Evolutionary conservation across 1,140 invertebrate genomes (phyloP), one percentile per base, ranked within the genome.

Genomic region (Zaprionus ornatus): DNA sequence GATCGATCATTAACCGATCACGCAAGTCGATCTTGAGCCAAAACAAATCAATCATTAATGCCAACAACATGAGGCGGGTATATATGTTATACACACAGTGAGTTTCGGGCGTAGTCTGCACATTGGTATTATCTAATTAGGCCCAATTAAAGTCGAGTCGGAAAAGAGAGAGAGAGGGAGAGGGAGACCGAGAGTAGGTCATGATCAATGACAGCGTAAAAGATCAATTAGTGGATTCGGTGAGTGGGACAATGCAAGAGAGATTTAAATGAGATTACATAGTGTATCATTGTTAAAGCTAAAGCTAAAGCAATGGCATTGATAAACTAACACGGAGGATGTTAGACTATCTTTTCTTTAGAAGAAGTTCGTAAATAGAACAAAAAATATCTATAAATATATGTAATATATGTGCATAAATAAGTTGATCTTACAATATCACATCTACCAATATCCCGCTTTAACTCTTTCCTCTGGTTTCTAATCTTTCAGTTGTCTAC

Each of bases 401-500:
- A n/a, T n/a, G n/a, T n/a, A n/a, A n/a, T n/a, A n/a, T n/a, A n/a
- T n/a, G n/a, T n/a, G n/a, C n/a, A n/a, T n/a, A n/a, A n/a, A n/a
- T n/a, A n/a, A n/a, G n/a, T n/a, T n/a, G n/a, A n/a, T n/a, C n/a
- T n/a, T n/a, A n/a, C n/a, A n/a, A n/a, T n/a, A n/a, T n/a, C 29
- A 12, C n/a, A 2, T 3, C 5, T 17, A 42, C 6, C 40, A 42
- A 3, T 17, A 10, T 10, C 9, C 29, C 29, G 9, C 37, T 50
- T 12, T 23, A 21, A 19, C 23, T 9, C 1, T 15, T 1, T 17
- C 2, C 40, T 9, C 9, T 27, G 1, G 4, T 56, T 29, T 13
- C 15, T 55, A 15, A 25, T 1, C 17, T 48, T 40, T 13, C 65
- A 90, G 85, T 70, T 90, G 74, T 63, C 45, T 82, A 70, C 32